Percentiles rank a stretch among this genome's conserved stretches.
Evolutionary conservation across 2,888 invertebrate species (phyloP).

Genomic region (Tiliacea citrago): DNA sequence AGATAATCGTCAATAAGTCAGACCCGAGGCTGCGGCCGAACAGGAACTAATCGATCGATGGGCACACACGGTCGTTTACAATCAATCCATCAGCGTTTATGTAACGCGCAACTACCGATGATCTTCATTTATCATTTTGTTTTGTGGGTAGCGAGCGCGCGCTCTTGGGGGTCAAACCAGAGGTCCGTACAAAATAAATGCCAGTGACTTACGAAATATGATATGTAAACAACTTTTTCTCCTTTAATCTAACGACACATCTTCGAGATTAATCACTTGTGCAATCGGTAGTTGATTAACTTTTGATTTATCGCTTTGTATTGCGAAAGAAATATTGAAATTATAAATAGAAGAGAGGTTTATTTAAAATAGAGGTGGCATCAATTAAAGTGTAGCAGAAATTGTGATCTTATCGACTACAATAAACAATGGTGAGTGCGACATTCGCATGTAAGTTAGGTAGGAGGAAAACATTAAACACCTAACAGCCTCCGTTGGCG

Average conservation of each 20-base stretch:
- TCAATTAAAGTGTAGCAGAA: conserved; percentile 77
- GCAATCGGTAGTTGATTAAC: conserved; percentile 68
- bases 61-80: conserved; percentile 86
- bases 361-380: conserved; percentile 61
- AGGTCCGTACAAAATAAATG: conserved; percentile 79
- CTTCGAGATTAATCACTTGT: conserved; percentile 68
- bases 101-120: conserved; percentile 88
- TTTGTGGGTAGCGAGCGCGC: conserved; percentile 85
- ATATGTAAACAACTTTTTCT: conserved; percentile 82
- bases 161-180: conserved; percentile 85
- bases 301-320: conserved; percentile 64
- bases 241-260: conserved; percentile 72
- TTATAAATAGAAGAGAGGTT: conserved; percentile 44
- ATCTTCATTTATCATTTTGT: conserved; percentile 90
- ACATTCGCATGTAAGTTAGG: conserved; percentile 82
- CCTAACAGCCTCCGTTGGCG: conserved; percentile 79
- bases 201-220: conserved; percentile 78
- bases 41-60: conserved; percentile 89
- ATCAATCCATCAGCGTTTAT: conserved; percentile 90
- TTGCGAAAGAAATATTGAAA: conserved; percentile 43
- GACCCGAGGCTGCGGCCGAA: conserved; percentile 80
- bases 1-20: conserved; percentile 86
- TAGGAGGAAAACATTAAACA: conserved; percentile 84
- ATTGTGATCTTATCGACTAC: conserved; percentile 79
- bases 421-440: conserved; percentile 82